Conservation (phyloP, 2,797 vertebrate genomes). For the Pseudomugil tenellus region DNA sequence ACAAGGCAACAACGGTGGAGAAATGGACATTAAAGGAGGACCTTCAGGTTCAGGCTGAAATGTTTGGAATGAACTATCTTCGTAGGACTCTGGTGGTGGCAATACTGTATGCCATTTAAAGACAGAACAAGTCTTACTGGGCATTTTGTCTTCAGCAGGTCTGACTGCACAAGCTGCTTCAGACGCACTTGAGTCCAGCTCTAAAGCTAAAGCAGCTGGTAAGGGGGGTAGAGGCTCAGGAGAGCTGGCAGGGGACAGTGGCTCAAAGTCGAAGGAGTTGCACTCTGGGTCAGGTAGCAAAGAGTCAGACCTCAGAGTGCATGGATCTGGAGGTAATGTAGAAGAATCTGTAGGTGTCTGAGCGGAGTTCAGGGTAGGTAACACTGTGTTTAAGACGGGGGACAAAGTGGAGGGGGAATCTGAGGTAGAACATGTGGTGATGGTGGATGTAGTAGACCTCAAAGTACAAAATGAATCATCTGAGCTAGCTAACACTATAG, state of each 20-base stretch:
- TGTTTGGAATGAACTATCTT: slow-evolving; percentile 49
- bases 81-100: slow-evolving; percentile 53
- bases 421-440: slow-evolving; percentile 44
- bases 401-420: slow-evolving; percentile 12
- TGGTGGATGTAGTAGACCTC: slow-evolving; percentile 3
- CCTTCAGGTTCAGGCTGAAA: slow-evolving; percentile 51
- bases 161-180: neutral
- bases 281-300: slow-evolving; percentile 59
- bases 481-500: slow-evolving; percentile 16
- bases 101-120: slow-evolving; percentile 78
- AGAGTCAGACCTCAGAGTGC: slow-evolving; percentile 13
- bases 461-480: slow-evolving; percentile 21
- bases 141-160: neutral
- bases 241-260: slow-evolving; percentile 66
- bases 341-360: slow-evolving; percentile 33
- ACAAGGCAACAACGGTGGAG: slow-evolving; percentile 31
- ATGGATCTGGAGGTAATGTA: slow-evolving; percentile 23
- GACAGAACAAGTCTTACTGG: slow-evolving; percentile 27
- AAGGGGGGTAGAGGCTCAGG: slow-evolving; percentile 64
- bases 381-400: slow-evolving; percentile 13
- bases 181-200: slow-evolving; percentile 25
- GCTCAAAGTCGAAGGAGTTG: slow-evolving; percentile 62
- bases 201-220: slow-evolving; percentile 42
- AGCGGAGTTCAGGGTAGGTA: slow-evolving; percentile 9
- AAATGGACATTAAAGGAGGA: slow-evolving; percentile 13